Evolutionary conservation across 2,797 vertebrate species (phyloP).

Genomic region (Hafferia zeledoni): DNA sequence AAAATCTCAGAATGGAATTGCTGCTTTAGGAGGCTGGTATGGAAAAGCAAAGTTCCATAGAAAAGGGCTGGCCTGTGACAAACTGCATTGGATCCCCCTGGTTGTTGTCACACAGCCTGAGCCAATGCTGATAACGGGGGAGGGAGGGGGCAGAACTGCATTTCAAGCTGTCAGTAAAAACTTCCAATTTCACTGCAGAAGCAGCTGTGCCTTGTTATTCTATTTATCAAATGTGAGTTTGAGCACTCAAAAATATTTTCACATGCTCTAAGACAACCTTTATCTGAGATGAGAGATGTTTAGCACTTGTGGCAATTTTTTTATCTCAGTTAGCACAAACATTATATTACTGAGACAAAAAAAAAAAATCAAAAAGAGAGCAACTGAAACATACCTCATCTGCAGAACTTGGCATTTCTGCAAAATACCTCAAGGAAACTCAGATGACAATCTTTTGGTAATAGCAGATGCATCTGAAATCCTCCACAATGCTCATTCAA

Average conservation of each 20-base stretch:
- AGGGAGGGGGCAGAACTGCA: background rate
- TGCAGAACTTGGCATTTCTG: background rate
- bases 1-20: background rate
- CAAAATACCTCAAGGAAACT: background rate
- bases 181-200: background rate
- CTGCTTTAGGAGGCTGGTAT: background rate
- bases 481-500: background rate
- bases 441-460: background rate
- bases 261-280: background rate
- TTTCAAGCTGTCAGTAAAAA: background rate
- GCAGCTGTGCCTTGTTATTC: background rate
- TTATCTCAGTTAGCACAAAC: background rate
- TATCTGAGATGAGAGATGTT: background rate
- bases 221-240: background rate
- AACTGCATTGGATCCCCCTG: background rate
- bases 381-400: background rate
- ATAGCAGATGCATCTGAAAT: background rate
- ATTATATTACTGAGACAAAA: background rate
- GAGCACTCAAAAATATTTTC: background rate
- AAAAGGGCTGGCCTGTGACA: background rate
- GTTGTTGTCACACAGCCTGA: background rate
- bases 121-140: accelerated
- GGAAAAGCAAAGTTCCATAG: background rate
- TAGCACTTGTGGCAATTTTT: background rate
- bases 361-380: background rate